Percentiles rank a stretch among this genome's conserved stretches.
Conservation (phyloP, 2,888 invertebrate species). For the Polyommatus icarus region DNA sequence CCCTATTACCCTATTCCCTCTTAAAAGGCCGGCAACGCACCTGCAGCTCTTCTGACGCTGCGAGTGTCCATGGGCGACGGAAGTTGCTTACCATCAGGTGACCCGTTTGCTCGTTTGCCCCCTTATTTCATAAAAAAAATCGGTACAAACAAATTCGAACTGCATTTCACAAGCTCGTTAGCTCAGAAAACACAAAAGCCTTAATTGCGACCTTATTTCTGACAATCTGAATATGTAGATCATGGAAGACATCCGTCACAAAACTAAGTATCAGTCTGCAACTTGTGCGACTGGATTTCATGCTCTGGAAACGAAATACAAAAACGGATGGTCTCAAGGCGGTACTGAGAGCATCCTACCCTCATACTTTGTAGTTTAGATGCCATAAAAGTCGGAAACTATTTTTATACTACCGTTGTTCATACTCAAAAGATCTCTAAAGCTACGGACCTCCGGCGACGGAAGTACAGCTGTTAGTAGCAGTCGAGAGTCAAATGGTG, state of each 20-base stretch:
- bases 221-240: conserved; percentile 8
- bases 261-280: not conserved
- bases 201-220: not conserved
- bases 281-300: not conserved
- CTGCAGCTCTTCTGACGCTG: no score
- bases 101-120: no score
- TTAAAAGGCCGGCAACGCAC: no score
- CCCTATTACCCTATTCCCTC: no score
- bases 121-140: no score
- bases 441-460: conserved; percentile 10
- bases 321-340: conserved; percentile 2
- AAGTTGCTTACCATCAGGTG: no score
- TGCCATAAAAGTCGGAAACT: conserved; percentile 17
- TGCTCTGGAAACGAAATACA: conserved; percentile 17
- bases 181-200: not conserved
- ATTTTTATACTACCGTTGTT: conserved; percentile 22
- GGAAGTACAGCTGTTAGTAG: conserved; percentile 8
- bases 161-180: not conserved
- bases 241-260: not conserved
- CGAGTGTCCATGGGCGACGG: no score
- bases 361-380: conserved; percentile 5
- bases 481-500: conserved; percentile 6
- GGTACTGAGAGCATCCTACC: not conserved
- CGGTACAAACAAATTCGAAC: not conserved
- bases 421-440: conserved; percentile 14